Evolutionary conservation across 1,140 invertebrate genomes (phyloP), one percentile per base, ranked within the genome.

Genomic region (Euglossa dilemma): DNA sequence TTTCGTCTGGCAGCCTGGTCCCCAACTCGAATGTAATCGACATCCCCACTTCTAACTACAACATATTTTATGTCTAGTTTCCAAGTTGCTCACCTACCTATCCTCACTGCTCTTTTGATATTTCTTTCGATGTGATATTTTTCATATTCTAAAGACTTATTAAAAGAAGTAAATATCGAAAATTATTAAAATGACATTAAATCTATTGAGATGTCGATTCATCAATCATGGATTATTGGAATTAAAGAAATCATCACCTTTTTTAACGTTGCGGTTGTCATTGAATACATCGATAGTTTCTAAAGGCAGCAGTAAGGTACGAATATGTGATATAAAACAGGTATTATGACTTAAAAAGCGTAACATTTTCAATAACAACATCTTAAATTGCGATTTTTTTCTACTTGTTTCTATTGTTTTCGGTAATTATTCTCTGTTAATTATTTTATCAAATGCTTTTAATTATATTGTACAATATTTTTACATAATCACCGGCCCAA

Each of bases 131-230:
- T 52, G 43, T n/a, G 11, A 23, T n/a, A 57, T 12, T 76, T 77
- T 78, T 54, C 52, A n/a, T 8, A 47, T 47, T 57, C 9, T 4
- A 2, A 12, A 36, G 6, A 12, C 43, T 28, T 67, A 4, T 59
- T 76, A 18, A 76, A 67, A 50, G 4, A 76, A 76, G 45, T 47
- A 66, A 50, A 75, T 20, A 5, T 56, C 36, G 4, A 56, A 63
- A 79, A 28, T 50, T 20, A 69, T 75, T 57, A 84, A 28, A 83
- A 88, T 91, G 90, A 90, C 87, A 52, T 73, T 91, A n/a, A 92
- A 85, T 45, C 61, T 91, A n/a, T 52, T 92, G 18, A 91, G 86
- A 83, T 85, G 47, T n/a, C 64, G 69, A 45, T 16, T 84, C 9
- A 23, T 70, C 63, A 87, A 52, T 79, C 76, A 80, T 43, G 79